These are phyloP conservation scores for Trichomalopsis sarcophagae DNA, from an alignment of 1,140 invertebrate species.

Conservation along the genomic window DNA sequence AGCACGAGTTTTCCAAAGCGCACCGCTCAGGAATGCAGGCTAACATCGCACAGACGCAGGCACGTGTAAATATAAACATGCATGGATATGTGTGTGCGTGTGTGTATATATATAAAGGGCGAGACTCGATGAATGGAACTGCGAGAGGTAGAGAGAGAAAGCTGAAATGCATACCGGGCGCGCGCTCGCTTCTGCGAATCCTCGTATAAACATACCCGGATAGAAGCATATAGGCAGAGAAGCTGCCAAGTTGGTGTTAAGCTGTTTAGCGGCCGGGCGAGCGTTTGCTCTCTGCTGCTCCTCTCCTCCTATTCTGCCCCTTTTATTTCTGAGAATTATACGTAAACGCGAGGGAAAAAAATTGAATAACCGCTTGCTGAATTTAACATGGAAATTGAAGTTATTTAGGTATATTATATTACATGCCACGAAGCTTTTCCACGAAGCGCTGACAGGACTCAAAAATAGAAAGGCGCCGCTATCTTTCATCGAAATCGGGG, in stretches of 20 bases:
- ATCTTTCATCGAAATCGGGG: not conserved
- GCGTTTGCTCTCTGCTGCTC: not conserved
- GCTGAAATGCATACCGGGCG: conserved; percentile 5
- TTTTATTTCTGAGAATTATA: not conserved
- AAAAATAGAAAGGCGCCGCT: not conserved
- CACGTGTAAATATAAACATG: not conserved
- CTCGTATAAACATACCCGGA: conserved; percentile 17
- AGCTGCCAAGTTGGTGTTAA: not conserved
- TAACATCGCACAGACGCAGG: not conserved
- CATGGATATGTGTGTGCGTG: not conserved
- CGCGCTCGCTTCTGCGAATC: conserved; percentile 10
- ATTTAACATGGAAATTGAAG: not conserved
- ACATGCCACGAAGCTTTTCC: no score
- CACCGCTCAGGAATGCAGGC: not conserved
- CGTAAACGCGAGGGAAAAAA: not conserved
- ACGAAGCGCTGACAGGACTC: no score
- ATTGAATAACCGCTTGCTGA: not conserved
- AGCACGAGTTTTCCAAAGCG: conserved; percentile 17
- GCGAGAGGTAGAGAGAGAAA: not conserved
- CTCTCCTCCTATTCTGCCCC: not conserved
- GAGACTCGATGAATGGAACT: not conserved
- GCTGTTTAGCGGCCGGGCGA: not conserved
- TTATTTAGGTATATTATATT: no score
- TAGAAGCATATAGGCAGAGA: not conserved
- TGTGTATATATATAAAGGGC: not conserved